phyloP scores from a whole-genome alignment of 2,888 invertebrate genomes.

The Cheilosia soror region DNA sequence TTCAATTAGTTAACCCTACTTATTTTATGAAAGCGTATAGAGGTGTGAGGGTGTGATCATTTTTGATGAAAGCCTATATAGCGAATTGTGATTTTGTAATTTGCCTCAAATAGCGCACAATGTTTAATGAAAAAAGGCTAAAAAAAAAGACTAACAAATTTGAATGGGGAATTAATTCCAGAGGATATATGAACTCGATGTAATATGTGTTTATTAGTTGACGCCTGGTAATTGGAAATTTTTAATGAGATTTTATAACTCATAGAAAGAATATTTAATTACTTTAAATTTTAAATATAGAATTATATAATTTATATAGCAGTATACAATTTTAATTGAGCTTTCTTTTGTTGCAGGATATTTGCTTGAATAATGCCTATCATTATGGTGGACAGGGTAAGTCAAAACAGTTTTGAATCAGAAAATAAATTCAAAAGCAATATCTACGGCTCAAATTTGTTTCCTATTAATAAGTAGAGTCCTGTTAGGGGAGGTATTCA shows the following conservation, averaged over 20 bases:
- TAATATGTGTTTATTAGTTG: conserved; percentile 56
- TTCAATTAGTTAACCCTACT: conserved; percentile 36
- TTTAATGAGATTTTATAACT: conserved; percentile 59
- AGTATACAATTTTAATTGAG: conserved; percentile 38
- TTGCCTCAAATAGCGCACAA: conserved; percentile 17
- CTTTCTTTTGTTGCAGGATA: conserved; percentile 58
- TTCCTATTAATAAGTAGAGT: too few relatives aligned
- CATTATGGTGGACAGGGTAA: too few relatives aligned
- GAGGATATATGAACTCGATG: neutral
- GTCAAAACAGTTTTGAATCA: too few relatives aligned
- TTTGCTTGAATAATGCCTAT: conserved; percentile 12
- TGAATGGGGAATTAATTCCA: conserved; percentile 50
- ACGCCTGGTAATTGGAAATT: conserved; percentile 66
- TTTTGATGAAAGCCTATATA: conserved; percentile 31
- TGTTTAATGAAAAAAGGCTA: neutral
- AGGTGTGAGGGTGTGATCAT: neutral
- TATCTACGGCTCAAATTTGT: too few relatives aligned
- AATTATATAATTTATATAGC: conserved; percentile 4
- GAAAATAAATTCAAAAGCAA: too few relatives aligned
- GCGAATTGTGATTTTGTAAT: conserved; percentile 58
- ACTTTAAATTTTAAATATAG: conserved; percentile 20
- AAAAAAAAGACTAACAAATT: neutral
- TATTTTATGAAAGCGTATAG: neutral
- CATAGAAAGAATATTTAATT: conserved; percentile 24
- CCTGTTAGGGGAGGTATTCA: too few relatives aligned